Percentiles rank a stretch among this genome's conserved stretches.
phyloP scores from a whole-genome alignment of 2,797 vertebrate species.

The Buceros bicornis region DNA sequence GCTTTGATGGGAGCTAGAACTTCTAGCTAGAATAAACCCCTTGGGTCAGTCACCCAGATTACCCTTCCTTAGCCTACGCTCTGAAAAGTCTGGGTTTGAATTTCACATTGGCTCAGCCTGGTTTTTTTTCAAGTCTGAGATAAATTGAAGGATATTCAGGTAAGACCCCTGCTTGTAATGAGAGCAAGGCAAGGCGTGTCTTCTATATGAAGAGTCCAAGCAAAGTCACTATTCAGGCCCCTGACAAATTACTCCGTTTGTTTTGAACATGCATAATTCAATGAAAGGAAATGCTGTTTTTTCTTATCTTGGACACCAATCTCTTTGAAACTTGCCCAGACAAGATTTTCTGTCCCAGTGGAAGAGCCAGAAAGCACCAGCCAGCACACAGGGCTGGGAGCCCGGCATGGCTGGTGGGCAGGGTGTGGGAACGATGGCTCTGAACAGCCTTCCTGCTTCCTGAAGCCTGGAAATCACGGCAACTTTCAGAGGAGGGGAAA shows the following conservation, averaged over 20 bases:
- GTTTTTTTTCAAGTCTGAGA: not conserved
- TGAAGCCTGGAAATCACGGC: not conserved
- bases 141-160: not conserved
- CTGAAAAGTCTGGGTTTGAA: not conserved
- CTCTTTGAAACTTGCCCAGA: constrained; percentile 40
- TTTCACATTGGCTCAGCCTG: not conserved
- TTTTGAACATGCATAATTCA: not conserved
- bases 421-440: constrained; percentile 40
- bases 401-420: not conserved
- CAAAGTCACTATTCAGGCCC: not conserved
- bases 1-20: not conserved
- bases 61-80: not conserved
- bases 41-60: not conserved
- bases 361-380: constrained; percentile 36
- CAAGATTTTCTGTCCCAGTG: constrained; percentile 33
- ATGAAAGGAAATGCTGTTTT: constrained; percentile 29
- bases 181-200: not conserved
- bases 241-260: constrained; percentile 1
- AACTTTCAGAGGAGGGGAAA: not conserved
- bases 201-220: not conserved
- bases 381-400: not conserved
- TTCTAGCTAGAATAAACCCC: not conserved
- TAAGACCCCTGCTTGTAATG: not conserved
- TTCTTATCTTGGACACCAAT: constrained; percentile 37
- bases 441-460: not conserved